These are phyloP conservation scores for Hypothenemus hampei DNA, from an alignment of 1,140 invertebrate species.

Conservation along the genomic window DNA sequence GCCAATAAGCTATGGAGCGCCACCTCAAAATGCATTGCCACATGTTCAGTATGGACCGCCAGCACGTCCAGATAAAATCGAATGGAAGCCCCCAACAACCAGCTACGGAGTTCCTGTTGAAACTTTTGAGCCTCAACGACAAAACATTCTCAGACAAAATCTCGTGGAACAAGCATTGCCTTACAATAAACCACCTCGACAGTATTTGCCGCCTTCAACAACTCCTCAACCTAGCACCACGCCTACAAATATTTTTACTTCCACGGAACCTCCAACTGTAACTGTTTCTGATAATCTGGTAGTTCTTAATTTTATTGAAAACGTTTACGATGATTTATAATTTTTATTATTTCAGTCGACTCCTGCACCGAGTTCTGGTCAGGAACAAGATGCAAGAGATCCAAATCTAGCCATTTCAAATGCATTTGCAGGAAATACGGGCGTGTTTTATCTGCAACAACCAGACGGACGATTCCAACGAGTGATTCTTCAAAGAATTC, in stretches of 20 bases:
- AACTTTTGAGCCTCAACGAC: constrained; percentile 7
- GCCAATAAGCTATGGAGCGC: background rate
- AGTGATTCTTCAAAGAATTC: constrained; percentile 21
- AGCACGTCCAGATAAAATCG: background rate
- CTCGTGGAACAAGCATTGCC: constrained; percentile 9
- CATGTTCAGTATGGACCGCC: constrained; percentile 1
- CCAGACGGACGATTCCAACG: constrained; percentile 29
- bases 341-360: too few species aligned
- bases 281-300: too few species aligned
- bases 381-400: background rate
- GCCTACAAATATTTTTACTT: background rate
- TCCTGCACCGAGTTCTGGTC: too few species aligned
- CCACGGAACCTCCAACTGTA: too few species aligned
- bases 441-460: constrained; percentile 27
- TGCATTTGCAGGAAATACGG: constrained; percentile 15
- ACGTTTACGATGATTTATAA: too few species aligned
- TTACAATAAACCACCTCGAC: constrained; percentile 5
- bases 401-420: constrained; percentile 29
- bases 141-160: constrained; percentile 9
- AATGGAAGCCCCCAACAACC: constrained; percentile 3
- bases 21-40: background rate
- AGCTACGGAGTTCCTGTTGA: constrained; percentile 22
- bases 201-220: constrained; percentile 4
- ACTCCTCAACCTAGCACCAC: background rate
- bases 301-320: too few species aligned